Base-by-base conservation (phyloP, 1,140 invertebrate genomes). In the Heliconius nattereri region DNA sequence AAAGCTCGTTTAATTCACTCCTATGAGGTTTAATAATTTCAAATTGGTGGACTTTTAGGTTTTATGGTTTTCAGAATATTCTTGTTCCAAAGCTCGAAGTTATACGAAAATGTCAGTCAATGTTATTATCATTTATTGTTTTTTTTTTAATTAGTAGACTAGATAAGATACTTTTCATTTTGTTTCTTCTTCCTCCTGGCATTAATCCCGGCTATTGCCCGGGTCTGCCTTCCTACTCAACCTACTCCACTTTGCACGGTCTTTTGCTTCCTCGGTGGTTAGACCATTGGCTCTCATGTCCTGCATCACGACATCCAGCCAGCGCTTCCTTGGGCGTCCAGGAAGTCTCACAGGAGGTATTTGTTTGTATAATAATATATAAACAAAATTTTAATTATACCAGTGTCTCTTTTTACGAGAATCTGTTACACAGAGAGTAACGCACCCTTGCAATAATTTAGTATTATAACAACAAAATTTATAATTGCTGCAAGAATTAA, bases 401-500 rank as follows among this genome's bases (percentile, higher is more conserved):
- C 23, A 9, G 3, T n/a, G 7, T 23, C n/a, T 57, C 54, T 57
- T 23, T n/a, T 57, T 57, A 23, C n/a, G 52, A 54, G n/a, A 54
- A 20, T 57, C 20, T 23, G n/a, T 57, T 9, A 26, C 8, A 13
- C 0, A 54, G 13, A 54, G n/a, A 60, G n/a, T 11, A 9, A 11
- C n/a, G 23, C 57, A 60, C 60, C 60, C 60, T 13, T 13, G 1
- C 9, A 66, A 7, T 13, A 23, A 66, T 23, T 66, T 29, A 66
- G 23, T 29, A 29, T 29, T 66, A 66, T 26, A 72, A 78, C 57
- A 79, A 75, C 45, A 75, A 23, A 26, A 32, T 26, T 23, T 78
- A 60, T 78, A 78, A 78, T 78, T 78, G 76, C 32, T 57, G 37
- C 37, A 13, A 32, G 11, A 80, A 76, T 76, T 80, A 87, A 90